Evolutionary conservation across 2,888 invertebrate genomes (phyloP).

Genomic region (Eurois occulta): DNA sequence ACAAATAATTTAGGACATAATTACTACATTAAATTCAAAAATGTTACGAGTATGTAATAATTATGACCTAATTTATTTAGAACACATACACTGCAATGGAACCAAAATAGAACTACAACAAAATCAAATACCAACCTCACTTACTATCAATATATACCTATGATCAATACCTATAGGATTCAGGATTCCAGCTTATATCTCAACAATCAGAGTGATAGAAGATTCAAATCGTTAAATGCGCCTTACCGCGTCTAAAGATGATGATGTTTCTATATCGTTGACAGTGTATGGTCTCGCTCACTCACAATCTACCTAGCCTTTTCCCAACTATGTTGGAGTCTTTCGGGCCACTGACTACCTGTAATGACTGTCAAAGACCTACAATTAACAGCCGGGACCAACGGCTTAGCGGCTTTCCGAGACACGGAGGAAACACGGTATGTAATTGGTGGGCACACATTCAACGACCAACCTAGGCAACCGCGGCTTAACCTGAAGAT

Average conservation of each 20-base stretch:
- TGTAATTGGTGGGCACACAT: too few relatives aligned
- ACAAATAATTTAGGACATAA: too few relatives aligned
- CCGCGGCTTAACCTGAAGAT: neutral
- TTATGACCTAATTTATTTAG: too few relatives aligned
- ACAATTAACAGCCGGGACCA: neutral
- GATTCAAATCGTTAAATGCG: neutral
- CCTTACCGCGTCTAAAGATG: neutral
- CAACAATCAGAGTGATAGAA: conserved; percentile 13
- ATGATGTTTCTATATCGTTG: neutral
- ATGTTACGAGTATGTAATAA: too few relatives aligned
- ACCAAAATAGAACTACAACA: conserved; percentile 16
- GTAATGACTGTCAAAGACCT: neutral
- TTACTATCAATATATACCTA: too few relatives aligned
- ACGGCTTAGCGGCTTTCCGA: neutral
- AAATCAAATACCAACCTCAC: neutral
- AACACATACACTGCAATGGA: neutral
- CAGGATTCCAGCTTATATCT: conserved; percentile 6
- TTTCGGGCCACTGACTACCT: neutral
- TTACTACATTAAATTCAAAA: too few relatives aligned
- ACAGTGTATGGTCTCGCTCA: neutral
- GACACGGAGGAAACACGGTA: too few relatives aligned
- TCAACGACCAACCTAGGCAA: too few relatives aligned
- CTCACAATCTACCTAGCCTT: neutral
- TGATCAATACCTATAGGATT: conserved; percentile 6
- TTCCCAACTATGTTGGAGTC: neutral